phyloP scores from a whole-genome alignment of 2,888 invertebrate species.

The Julus scandinavius region DNA sequence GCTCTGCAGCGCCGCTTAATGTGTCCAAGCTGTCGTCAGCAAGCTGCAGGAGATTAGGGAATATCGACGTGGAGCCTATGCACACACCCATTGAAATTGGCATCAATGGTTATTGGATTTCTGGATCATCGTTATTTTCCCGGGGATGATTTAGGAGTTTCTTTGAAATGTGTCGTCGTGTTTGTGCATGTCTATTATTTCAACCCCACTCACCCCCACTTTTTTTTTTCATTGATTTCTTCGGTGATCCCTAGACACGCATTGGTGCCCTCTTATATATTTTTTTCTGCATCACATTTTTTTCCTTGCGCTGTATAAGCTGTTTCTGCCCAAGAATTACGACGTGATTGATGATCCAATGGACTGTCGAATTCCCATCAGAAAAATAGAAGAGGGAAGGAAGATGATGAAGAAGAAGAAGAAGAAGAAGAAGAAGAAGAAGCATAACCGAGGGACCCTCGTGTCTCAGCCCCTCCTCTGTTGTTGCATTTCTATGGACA shows the following conservation, averaged over 20 bases:
- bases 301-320: background rate
- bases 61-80: background rate
- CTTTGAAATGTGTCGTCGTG: constrained; percentile 16
- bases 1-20: no score
- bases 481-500: background rate
- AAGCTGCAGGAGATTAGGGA: background rate
- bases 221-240: constrained; percentile 23
- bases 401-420: no score
- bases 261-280: constrained; percentile 11
- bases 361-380: constrained; percentile 38
- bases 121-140: background rate
- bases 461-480: background rate
- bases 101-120: constrained; percentile 23
- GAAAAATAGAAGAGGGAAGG: background rate
- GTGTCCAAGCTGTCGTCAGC: no score
- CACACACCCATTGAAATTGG: constrained; percentile 2
- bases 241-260: background rate
- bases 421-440: background rate
- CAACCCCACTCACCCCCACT: background rate
- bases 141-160: background rate
- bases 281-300: background rate
- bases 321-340: constrained; percentile 33
- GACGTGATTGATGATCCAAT: constrained; percentile 24
- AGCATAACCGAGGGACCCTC: background rate
- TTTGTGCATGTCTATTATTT: constrained; percentile 24